These are phyloP conservation scores for Macroteleia sp. DNA, from an alignment of 2,888 invertebrate species.

Conservation along the genomic window DNA sequence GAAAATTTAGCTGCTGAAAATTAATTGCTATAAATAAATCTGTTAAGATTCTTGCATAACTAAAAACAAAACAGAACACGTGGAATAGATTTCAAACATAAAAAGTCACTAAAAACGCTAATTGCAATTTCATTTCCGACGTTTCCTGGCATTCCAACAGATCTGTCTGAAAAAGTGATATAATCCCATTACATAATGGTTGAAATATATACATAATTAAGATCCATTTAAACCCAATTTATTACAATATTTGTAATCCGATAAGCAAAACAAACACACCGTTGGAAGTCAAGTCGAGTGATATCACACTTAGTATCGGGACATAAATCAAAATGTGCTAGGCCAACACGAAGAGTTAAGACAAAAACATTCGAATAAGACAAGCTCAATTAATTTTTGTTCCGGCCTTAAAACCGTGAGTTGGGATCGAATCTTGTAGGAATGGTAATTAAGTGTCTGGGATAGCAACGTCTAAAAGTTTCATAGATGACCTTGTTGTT, in stretches of 20 bases:
- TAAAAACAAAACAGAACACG: no score
- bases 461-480: background rate
- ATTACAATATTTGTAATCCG: constrained; percentile 30
- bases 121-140: no score
- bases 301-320: constrained; percentile 9
- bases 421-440: background rate
- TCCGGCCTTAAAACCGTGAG: background rate
- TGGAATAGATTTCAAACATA: no score
- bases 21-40: no score
- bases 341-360: constrained; percentile 1
- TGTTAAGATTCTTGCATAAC: no score
- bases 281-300: background rate
- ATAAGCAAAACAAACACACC: no score
- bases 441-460: no score
- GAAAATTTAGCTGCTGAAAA: no score
- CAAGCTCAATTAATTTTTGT: constrained; percentile 8
- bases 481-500: constrained; percentile 10
- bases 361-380: constrained; percentile 2
- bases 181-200: constrained; percentile 18
- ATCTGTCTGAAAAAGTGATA: constrained; percentile 12
- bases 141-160: constrained; percentile 1
- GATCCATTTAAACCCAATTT: constrained; percentile 22
- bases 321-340: constrained; percentile 23
- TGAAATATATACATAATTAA: constrained; percentile 3
- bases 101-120: no score